phyloP scores from a whole-genome alignment of 2,888 invertebrate species.

The Orchesella flavescens region DNA sequence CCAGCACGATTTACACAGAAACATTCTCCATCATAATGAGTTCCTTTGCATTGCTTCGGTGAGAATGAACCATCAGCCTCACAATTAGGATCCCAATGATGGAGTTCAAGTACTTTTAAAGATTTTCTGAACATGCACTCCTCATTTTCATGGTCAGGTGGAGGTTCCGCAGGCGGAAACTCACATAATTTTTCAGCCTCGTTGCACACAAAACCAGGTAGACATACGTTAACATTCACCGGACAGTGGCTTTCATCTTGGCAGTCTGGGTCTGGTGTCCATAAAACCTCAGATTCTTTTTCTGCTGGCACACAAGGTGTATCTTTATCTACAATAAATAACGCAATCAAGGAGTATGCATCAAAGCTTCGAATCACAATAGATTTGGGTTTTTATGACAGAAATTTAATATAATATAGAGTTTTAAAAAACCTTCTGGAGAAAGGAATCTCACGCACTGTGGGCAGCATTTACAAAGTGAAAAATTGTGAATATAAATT shows the following conservation, averaged over 20 bases:
- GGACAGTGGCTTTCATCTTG: constrained; percentile 34
- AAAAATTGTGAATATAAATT: constrained; percentile 56
- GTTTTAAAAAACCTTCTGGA: constrained; percentile 23
- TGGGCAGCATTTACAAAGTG: constrained; percentile 71
- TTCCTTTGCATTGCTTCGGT: constrained; percentile 81
- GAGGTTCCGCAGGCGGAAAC: background rate
- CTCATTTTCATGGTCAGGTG: background rate
- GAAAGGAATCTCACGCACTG: constrained; percentile 65
- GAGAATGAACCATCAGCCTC: constrained; percentile 78
- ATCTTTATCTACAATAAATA: background rate
- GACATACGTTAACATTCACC: constrained; percentile 44
- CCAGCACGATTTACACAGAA: constrained; percentile 80
- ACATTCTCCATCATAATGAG: constrained; percentile 77
- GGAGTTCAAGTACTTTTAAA: background rate
- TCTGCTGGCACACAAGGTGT: background rate
- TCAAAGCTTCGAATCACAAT: no score
- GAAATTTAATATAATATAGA: no score
- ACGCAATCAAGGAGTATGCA: no score
- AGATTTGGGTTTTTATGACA: no score
- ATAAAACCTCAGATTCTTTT: background rate
- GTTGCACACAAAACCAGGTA: constrained; percentile 54
- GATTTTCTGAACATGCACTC: constrained; percentile 55
- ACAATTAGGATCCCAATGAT: constrained; percentile 75
- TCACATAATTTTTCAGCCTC: background rate
- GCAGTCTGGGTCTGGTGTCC: constrained; percentile 26